Evolutionary conservation across 1,140 invertebrate species (phyloP).

Genomic region (Popillia japonica): DNA sequence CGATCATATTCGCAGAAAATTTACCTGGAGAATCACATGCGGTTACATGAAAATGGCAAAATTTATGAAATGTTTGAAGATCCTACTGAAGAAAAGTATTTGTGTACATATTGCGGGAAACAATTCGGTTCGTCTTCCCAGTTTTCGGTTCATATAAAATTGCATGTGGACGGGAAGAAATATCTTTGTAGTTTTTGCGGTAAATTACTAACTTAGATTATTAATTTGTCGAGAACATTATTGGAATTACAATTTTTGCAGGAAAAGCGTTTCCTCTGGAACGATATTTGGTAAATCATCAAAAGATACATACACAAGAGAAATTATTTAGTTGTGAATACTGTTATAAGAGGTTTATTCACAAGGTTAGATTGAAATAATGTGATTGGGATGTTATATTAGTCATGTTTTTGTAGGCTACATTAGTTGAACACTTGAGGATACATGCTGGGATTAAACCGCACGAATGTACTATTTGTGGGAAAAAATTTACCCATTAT

Average conservation of each 20-base stretch:
- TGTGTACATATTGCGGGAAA: conserved; percentile 1
- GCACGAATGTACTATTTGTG: conserved; percentile 50
- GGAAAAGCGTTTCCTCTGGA: background rate
- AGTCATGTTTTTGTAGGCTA: background rate
- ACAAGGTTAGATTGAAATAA: background rate
- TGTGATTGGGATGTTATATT: background rate
- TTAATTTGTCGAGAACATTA: background rate
- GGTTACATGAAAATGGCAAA: background rate
- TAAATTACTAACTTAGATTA: background rate
- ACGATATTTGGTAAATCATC: background rate
- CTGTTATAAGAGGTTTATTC: background rate
- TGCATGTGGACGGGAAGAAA: background rate
- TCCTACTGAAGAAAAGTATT: background rate
- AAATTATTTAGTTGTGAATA: conserved; percentile 19
- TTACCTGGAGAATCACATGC: background rate
- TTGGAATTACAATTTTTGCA: background rate
- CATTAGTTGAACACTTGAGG: conserved; percentile 42
- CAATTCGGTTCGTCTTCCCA: background rate
- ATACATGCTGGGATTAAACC: conserved; percentile 49
- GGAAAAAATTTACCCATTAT: conserved; percentile 49
- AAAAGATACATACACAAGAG: conserved; percentile 5
- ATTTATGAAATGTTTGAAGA: background rate
- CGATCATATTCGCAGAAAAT: conserved; percentile 23
- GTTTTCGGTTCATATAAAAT: background rate
- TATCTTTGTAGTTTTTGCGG: conserved; percentile 14